Conservation (phyloP, 2,888 invertebrate species). For the Cerceris rybyensis region DNA sequence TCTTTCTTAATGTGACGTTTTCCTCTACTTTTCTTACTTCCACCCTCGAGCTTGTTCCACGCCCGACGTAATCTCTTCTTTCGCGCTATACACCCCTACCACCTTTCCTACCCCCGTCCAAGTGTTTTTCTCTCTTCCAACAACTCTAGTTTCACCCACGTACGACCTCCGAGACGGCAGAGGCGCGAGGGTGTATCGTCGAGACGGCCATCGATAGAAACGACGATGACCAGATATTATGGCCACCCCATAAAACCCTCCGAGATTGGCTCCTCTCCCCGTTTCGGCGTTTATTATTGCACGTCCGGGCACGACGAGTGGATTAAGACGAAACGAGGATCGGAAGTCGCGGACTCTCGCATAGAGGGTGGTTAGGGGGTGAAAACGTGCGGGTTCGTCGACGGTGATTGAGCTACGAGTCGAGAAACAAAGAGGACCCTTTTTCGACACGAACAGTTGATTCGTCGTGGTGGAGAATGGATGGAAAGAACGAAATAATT, state of each 20-base stretch:
- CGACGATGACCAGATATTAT: constrained; percentile 75
- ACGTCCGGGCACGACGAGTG: constrained; percentile 65
- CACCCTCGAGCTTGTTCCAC: constrained; percentile 58
- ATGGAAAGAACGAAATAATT: constrained; percentile 5
- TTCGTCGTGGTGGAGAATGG: neutral
- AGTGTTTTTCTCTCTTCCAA: constrained; percentile 66
- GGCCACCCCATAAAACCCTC: constrained; percentile 75
- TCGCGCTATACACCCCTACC: constrained; percentile 50
- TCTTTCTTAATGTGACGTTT: constrained; percentile 80
- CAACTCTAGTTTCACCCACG: constrained; percentile 15
- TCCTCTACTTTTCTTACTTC: constrained; percentile 54
- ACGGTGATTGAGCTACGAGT: constrained; percentile 32
- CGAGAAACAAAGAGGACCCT: constrained; percentile 53
- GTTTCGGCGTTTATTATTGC: constrained; percentile 75
- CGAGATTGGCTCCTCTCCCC: constrained; percentile 76
- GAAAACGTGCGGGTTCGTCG: neutral
- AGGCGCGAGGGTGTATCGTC: neutral
- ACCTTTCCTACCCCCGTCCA: constrained; percentile 54
- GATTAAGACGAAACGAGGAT: constrained; percentile 78
- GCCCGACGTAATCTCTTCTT: constrained; percentile 75
- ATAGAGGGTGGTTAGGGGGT: constrained; percentile 17
- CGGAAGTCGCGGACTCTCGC: constrained; percentile 72
- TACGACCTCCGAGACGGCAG: neutral
- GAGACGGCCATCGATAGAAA: constrained; percentile 42
- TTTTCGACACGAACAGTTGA: neutral